These are phyloP conservation scores for Caenorhabditis sp. DNA, from an alignment of 2,888 invertebrate species.

Conservation along the genomic window DNA sequence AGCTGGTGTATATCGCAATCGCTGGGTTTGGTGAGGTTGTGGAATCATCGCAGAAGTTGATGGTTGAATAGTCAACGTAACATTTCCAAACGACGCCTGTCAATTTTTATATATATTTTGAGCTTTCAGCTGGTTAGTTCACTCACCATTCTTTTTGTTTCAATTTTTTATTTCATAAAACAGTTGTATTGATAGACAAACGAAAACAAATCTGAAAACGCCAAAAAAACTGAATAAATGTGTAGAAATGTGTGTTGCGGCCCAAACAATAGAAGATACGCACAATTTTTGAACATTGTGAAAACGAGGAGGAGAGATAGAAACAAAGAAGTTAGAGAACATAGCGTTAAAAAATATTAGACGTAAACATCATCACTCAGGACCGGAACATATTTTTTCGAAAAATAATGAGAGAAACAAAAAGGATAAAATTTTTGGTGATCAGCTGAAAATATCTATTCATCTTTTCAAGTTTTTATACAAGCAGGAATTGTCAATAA, in stretches of 20 bases:
- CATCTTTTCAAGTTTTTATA: no score
- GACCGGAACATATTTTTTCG: no score
- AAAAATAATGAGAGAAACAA: no score
- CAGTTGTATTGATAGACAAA: not conserved
- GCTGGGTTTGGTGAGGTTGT: not conserved
- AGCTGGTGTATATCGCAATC: not conserved
- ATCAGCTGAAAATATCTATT: no score
- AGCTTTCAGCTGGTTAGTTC: no score
- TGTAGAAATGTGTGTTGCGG: not conserved
- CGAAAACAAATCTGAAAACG: not conserved
- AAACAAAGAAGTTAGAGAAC: no score
- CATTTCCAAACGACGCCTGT: slow-evolving; percentile 24
- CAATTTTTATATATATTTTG: not conserved
- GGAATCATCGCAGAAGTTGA: slow-evolving; percentile 22
- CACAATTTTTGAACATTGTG: not conserved
- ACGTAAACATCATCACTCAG: no score
- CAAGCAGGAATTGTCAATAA: no score
- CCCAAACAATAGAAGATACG: not conserved
- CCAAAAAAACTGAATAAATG: not conserved
- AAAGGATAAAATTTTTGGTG: no score
- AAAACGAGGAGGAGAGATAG: no score
- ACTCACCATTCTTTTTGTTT: not conserved
- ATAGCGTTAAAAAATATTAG: no score
- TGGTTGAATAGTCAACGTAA: slow-evolving; percentile 40
- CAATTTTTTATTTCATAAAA: not conserved